Evolutionary conservation across 2,888 invertebrate species (phyloP).

Genomic region (Ceratothoa steindachneri): DNA sequence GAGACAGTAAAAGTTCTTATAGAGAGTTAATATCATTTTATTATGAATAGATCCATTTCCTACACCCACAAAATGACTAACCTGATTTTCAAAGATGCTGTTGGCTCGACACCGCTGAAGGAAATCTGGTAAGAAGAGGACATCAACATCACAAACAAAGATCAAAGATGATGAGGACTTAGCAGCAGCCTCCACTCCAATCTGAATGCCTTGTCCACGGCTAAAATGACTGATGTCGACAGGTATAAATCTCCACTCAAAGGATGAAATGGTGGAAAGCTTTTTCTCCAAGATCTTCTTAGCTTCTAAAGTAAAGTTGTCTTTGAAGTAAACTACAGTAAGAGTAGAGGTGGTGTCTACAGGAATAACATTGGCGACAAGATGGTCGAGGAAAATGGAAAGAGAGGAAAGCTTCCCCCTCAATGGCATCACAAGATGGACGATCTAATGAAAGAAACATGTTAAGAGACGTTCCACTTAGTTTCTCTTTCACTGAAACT

Average conservation of each 20-base stretch:
- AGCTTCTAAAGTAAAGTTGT: neutral
- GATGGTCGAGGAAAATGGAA: conserved; percentile 24
- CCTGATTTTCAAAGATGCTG: conserved; percentile 18
- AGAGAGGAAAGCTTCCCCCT: conserved; percentile 20
- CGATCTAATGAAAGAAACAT: conserved; percentile 18
- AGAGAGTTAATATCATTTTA: too few species aligned
- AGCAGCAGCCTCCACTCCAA: conserved; percentile 7
- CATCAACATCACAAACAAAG: conserved; percentile 36
- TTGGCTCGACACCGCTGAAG: conserved; percentile 32
- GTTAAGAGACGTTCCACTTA: too few species aligned
- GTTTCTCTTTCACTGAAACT: too few species aligned
- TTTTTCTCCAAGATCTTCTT: neutral
- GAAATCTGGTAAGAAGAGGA: conserved; percentile 26
- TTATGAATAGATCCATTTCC: too few species aligned
- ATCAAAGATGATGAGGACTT: conserved; percentile 5
- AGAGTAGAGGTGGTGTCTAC: conserved; percentile 22
- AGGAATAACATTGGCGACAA: conserved; percentile 20
- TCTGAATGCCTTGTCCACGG: conserved; percentile 19
- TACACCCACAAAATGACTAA: too few species aligned
- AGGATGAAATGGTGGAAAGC: conserved; percentile 13
- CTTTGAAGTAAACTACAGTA: conserved; percentile 26
- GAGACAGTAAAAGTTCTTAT: too few species aligned
- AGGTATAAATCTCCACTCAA: conserved; percentile 25
- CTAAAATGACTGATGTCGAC: conserved; percentile 15
- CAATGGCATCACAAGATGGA: conserved; percentile 28